A percentile compares a stretch with the other conserved stretches of the same genome.
phyloP scores from a whole-genome alignment of 53 echinoderm and acorn worm genomes.

The Arbacia lixula region DNA sequence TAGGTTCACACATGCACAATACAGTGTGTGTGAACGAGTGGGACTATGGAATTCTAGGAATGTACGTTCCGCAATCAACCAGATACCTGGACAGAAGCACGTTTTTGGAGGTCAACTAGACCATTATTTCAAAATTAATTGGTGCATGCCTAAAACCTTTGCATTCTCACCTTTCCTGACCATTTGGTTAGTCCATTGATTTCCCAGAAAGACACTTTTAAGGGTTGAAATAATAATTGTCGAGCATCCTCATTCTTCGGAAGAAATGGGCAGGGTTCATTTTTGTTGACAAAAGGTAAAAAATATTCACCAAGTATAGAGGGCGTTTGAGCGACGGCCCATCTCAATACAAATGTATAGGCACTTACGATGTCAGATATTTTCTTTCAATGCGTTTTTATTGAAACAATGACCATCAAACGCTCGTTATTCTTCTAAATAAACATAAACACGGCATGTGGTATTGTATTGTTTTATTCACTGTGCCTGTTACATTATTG shows the following conservation, averaged over 20 bases:
- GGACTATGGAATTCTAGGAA: conserved; percentile 55
- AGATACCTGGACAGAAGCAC: not conserved
- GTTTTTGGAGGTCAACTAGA: conserved; percentile 4
- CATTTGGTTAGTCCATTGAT: conserved; percentile 54
- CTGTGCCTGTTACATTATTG: no score
- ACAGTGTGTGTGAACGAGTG: conserved; percentile 39
- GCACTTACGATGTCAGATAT: no score
- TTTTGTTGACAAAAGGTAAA: conserved; percentile 51
- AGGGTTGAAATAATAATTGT: not conserved
- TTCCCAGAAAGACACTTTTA: conserved; percentile 11
- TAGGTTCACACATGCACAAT: no score
- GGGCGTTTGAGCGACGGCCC: no score
- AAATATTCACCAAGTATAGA: not conserved
- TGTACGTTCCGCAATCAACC: conserved; percentile 17
- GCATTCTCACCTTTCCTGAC: conserved; percentile 51
- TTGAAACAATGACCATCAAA: not conserved
- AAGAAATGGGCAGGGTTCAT: conserved; percentile 52
- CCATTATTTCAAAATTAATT: not conserved
- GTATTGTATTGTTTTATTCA: no score
- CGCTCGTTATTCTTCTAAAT: no score
- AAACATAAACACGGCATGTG: no score
- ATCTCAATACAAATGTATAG: no score
- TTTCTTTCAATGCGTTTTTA: not conserved
- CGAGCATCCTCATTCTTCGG: not conserved
- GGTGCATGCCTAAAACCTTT: not conserved